Conservation (phyloP, 2,797 vertebrate genomes). For the Syngnathus acus region DNA sequence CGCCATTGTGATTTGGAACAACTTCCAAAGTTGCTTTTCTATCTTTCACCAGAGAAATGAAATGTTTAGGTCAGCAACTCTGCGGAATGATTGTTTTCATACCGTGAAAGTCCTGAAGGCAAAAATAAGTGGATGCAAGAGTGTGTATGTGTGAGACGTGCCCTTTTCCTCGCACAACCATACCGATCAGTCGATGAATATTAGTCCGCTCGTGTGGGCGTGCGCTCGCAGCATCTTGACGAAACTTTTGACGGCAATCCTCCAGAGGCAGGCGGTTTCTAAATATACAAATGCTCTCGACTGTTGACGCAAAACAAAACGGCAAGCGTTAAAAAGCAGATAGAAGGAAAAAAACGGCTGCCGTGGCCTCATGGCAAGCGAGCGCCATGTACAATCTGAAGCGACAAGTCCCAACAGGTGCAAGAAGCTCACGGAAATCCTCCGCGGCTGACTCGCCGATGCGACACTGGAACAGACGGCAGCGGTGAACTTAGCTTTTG, state of each 20-base stretch:
- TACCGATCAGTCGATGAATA: constrained; percentile 25
- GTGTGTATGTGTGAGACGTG: constrained; percentile 37
- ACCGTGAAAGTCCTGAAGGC: constrained; percentile 32
- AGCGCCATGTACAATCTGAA: constrained; percentile 19
- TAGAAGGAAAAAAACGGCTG: not conserved
- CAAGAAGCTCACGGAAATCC: constrained; percentile 24
- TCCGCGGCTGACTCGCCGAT: constrained; percentile 30
- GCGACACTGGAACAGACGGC: constrained; percentile 52
- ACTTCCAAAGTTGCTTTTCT: constrained; percentile 27
- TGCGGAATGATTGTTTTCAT: constrained; percentile 6
- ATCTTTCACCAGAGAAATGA: constrained; percentile 27
- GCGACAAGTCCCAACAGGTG: constrained; percentile 42
- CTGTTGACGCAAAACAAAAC: constrained; percentile 23
- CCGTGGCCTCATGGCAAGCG: constrained; percentile 20
- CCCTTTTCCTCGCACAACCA: constrained; percentile 20
- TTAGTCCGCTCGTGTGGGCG: constrained; percentile 19
- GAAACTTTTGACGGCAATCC: constrained; percentile 56
- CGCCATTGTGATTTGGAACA: constrained; percentile 19
- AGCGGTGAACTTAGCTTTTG: constrained; percentile 44
- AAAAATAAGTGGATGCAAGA: constrained; percentile 23
- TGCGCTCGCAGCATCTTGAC: constrained; percentile 27
- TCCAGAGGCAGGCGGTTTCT: constrained; percentile 50
- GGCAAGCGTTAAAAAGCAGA: constrained; percentile 5
- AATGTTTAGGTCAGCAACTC: constrained; percentile 54
- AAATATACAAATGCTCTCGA: constrained; percentile 59